phyloP scores from a whole-genome alignment of 2,797 vertebrate genomes.

The Sebastes reedi region DNA sequence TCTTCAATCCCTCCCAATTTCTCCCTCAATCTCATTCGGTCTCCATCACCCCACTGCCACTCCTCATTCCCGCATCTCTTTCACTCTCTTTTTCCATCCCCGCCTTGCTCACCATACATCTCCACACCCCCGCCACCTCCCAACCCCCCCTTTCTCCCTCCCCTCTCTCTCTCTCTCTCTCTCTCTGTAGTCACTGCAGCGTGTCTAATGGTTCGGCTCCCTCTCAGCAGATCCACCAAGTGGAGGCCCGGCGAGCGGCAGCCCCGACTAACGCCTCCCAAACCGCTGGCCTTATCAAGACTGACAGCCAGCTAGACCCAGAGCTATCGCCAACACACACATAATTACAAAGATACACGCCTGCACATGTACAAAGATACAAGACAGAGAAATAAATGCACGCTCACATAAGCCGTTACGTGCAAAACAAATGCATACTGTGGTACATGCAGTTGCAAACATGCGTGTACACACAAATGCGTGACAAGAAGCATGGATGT shows the following conservation, averaged over 20 bases:
- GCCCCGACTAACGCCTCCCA: slow-evolving; percentile 36
- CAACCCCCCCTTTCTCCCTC: neutral
- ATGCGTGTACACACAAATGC: neutral
- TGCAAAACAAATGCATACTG: slow-evolving; percentile 4
- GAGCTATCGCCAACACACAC: slow-evolving; percentile 30
- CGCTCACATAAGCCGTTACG: neutral
- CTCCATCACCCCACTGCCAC: slow-evolving; percentile 15
- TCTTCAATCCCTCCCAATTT: slow-evolving; percentile 23
- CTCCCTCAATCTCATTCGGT: slow-evolving; percentile 1
- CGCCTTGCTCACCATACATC: slow-evolving; percentile 32
- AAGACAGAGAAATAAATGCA: neutral
- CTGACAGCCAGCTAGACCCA: slow-evolving; percentile 52
- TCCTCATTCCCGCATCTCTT: slow-evolving; percentile 31
- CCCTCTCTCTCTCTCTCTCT: neutral
- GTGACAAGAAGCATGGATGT: neutral
- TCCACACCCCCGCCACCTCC: slow-evolving; percentile 22
- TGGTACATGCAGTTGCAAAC: neutral
- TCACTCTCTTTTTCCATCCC: slow-evolving; percentile 27
- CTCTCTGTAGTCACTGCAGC: slow-evolving; percentile 74
- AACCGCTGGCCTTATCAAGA: slow-evolving; percentile 61
- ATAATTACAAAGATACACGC: neutral
- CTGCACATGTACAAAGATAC: slow-evolving; percentile 2
- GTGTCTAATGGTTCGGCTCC: slow-evolving; percentile 74
- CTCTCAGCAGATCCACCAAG: slow-evolving; percentile 70
- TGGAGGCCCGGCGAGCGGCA: slow-evolving; percentile 53